phyloP scores from a whole-genome alignment of 35 echinoderm and acorn worm species.

The Eucidaris tribuloides region DNA sequence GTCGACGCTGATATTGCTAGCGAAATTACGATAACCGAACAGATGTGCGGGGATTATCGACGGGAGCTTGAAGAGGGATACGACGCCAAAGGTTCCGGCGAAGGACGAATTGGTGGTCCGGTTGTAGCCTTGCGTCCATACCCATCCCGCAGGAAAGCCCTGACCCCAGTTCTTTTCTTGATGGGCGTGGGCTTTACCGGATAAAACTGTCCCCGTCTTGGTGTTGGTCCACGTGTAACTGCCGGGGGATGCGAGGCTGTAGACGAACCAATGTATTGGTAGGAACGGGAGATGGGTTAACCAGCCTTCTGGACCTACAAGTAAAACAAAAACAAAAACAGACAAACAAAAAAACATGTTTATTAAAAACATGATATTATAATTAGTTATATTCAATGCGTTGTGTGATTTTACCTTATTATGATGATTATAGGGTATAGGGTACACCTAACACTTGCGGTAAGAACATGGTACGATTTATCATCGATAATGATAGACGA shows the following conservation, averaged over 20 bases:
- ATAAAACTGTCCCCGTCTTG: not conserved
- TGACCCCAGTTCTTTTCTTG: slow-evolving; percentile 97
- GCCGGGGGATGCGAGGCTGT: slow-evolving; percentile 72
- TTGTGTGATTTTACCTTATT: no score
- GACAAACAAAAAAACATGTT: no score
- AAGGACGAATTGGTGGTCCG: slow-evolving; percentile 14
- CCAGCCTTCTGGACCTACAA: slow-evolving; percentile 85
- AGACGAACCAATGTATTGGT: slow-evolving; percentile 93
- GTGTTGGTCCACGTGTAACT: slow-evolving; percentile 68
- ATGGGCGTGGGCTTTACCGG: slow-evolving; percentile 50
- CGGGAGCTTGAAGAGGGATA: not conserved
- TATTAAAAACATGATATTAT: no score
- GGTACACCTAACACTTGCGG: no score
- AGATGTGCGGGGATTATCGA: slow-evolving; percentile 44
- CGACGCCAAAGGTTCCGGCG: slow-evolving; percentile 70
- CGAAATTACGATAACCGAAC: slow-evolving; percentile 76
- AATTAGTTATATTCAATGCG: no score
- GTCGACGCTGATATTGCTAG: slow-evolving; percentile 37
- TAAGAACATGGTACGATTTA: no score
- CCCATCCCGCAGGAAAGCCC: slow-evolving; percentile 74
- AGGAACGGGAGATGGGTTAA: slow-evolving; percentile 53
- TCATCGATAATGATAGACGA: no score
- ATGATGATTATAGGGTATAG: no score
- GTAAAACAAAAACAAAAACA: no score
- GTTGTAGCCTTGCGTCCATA: slow-evolving; percentile 80